A percentile compares a stretch with the other conserved stretches of the same genome.
These are phyloP conservation scores for Aepyceros melampus DNA, from an alignment of 2,113 vertebrate species.

Conservation along the genomic window DNA sequence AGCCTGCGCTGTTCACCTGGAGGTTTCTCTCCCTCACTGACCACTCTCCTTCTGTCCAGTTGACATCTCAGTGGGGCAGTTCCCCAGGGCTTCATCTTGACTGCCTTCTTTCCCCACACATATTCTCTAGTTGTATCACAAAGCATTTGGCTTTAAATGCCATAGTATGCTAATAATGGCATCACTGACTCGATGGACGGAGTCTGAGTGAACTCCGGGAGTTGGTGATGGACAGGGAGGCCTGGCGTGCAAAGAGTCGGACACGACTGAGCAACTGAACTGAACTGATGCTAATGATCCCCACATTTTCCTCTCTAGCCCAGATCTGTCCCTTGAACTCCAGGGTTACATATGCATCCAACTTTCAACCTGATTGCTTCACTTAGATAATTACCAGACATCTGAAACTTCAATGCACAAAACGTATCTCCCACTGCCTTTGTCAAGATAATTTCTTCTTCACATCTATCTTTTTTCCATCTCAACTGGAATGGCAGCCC, in stretches of 20 bases:
- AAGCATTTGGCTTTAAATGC: constrained; percentile 3
- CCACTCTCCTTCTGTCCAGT: not conserved
- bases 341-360: not conserved
- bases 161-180: no score
- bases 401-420: not conserved
- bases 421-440: not conserved
- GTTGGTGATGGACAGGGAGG: no score
- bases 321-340: constrained; percentile 4
- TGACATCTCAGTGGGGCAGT: not conserved
- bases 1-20: fast-evolving
- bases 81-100: not conserved
- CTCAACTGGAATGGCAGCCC: not conserved
- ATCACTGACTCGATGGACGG: no score
- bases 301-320: not conserved
- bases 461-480: not conserved
- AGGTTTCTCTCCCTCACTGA: not conserved
- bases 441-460: not conserved
- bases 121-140: not conserved
- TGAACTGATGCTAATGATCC: constrained; percentile 38
- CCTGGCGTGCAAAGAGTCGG: no score
- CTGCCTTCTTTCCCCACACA: not conserved
- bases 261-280: no score
- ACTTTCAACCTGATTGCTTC: constrained; percentile 21
- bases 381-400: constrained; percentile 19
- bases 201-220: no score